A percentile compares a stretch with the other conserved stretches of the same genome.
Evolutionary conservation across 2,888 invertebrate genomes (phyloP).

Genomic region (Stictocephala bisonia): DNA sequence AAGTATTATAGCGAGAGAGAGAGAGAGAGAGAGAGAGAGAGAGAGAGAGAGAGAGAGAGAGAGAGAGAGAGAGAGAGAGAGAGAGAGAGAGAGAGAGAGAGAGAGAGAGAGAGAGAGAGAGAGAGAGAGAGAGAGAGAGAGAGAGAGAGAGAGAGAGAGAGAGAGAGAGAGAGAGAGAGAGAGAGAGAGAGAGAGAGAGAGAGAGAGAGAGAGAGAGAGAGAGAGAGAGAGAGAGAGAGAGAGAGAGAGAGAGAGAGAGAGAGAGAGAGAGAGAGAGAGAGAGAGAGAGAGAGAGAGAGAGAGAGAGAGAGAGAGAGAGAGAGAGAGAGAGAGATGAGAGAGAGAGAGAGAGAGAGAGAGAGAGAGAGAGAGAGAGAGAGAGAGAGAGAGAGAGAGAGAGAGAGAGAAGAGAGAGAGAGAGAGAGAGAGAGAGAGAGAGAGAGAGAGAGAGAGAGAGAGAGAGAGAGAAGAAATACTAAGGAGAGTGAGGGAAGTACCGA

Average conservation of each 20-base stretch:
- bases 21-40: constrained; percentile 39
- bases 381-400: constrained; percentile 23
- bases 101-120: not conserved
- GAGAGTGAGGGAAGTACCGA: not conserved
- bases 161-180: not conserved
- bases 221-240: not conserved
- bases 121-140: not conserved
- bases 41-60: constrained; percentile 44
- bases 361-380: constrained; percentile 18
- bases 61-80: constrained; percentile 8
- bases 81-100: not conserved
- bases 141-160: constrained; percentile 6
- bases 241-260: not conserved
- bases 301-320: not conserved
- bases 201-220: not conserved
- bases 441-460: constrained; percentile 33
- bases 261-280: not conserved
- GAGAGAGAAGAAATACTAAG: not conserved
- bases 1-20: too few species aligned
- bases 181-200: constrained; percentile 7
- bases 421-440: constrained; percentile 26
- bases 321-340: too few species aligned
- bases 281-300: not conserved
- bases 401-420: not conserved
- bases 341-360: not conserved